Evolutionary conservation across 2,797 vertebrate genomes (phyloP), one percentile per base, ranked within the genome.

Genomic region (Eospalax fontanierii): DNA sequence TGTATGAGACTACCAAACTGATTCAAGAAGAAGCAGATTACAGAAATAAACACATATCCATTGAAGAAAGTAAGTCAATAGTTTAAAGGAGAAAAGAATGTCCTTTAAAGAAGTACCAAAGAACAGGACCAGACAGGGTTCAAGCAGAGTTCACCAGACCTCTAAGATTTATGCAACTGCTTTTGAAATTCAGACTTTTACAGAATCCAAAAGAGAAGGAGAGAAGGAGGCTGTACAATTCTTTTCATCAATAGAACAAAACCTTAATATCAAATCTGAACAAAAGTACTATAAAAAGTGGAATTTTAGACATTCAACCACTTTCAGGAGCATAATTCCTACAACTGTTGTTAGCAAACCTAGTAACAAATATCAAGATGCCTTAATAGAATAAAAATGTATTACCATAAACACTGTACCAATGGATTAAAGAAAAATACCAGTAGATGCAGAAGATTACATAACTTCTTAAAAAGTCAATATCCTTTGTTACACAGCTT

Each of bases 11-110:
- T 90, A 88, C 2, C 14, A 76, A 90, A 71, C 18, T 65, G 38
- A 81, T 46, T 85, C 66, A 95, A 90, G 28, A 87, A 94, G 57
- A 28, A 92, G 16, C 16, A 92, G 83, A 18, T 89, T 87, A 43
- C 7, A 18, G n/a, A 66, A 91, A 66, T 19, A 71, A 40, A 68
- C 4, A 24, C 24, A 10, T 18, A 71, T n/a, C 9, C 1, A 65
- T 57, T 93, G 76, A 85, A 76, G 66, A 95, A 91, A 94, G n/a
- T 85, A 26, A 70, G 68, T 38, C 18, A 71, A 15, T 75, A 61
- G 43, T 63, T 66, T 43, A 70, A 78, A 61, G n/a, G 38, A 79
- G 63, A 70, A 88, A 30, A 80, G 30, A 70, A 18, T 26, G 5
- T n/a, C 24, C 14, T 21, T 73, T 40, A 74, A 73, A 82, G 46